phyloP scores from a whole-genome alignment of 2,888 invertebrate genomes.

The Sepioteuthis lessoniana region DNA sequence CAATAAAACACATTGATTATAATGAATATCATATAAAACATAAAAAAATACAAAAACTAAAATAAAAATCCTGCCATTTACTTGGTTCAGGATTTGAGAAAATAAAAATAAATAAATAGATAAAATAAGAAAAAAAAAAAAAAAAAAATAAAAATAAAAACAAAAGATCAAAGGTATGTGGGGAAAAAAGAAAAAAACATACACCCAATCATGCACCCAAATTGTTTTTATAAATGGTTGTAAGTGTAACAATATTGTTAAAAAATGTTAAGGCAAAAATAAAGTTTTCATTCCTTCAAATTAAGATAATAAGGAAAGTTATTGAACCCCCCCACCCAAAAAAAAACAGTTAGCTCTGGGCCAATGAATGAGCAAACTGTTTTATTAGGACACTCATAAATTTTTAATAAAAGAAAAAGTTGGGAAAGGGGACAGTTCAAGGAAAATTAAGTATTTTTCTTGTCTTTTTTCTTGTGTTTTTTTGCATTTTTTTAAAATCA shows the following conservation, averaged over 20 bases:
- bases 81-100: neutral
- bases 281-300: neutral
- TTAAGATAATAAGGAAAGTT: neutral
- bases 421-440: neutral
- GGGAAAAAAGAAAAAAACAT: neutral
- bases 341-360: neutral
- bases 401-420: neutral
- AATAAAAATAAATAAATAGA: neutral
- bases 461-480: neutral
- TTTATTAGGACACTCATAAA: neutral
- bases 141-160: neutral
- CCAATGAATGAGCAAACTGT: neutral
- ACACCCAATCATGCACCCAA: neutral
- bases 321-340: neutral
- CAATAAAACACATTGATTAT: neutral
- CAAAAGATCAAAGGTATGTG: neutral
- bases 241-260: neutral
- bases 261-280: constrained; percentile 6
- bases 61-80: neutral
- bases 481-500: neutral
- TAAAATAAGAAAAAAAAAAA: neutral
- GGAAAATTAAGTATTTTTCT: neutral
- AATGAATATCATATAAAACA: neutral
- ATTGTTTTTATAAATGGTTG: neutral
- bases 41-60: neutral